Conservation (phyloP, 2,113 vertebrate species). For the Atractosteus spatula region DNA sequence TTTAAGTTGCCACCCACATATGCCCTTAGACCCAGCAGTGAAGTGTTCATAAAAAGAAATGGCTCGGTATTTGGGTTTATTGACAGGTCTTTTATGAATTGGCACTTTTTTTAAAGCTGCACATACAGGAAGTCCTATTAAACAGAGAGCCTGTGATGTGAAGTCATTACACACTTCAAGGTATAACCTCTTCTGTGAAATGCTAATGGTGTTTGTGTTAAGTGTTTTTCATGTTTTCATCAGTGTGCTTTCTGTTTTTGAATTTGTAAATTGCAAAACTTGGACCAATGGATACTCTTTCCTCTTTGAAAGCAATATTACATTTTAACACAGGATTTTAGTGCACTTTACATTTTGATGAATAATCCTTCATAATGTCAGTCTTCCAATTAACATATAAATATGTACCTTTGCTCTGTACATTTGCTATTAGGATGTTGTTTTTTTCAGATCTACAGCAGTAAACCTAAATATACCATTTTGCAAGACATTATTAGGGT, state of each 20-base stretch:
- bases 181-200: no score
- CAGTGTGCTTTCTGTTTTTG: background rate
- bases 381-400: background rate
- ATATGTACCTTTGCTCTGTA: background rate
- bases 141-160: no score
- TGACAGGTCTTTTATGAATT: constrained; percentile 35
- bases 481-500: background rate
- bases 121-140: background rate
- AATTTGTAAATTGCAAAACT: constrained; percentile 11
- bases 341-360: constrained; percentile 33
- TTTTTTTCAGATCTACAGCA: constrained; percentile 5
- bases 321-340: constrained; percentile 14
- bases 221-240: background rate
- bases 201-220: no score
- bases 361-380: constrained; percentile 4
- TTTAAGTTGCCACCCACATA: constrained; percentile 42
- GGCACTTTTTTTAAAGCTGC: background rate
- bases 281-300: constrained; percentile 21
- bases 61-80: constrained; percentile 46
- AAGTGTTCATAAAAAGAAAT: constrained; percentile 25
- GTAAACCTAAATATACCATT: constrained; percentile 35
- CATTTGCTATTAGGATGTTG: constrained; percentile 37
- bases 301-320: constrained; percentile 22
- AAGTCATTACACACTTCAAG: no score
- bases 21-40: constrained; percentile 64